Base-by-base conservation (phyloP, 1,140 invertebrate species). In the Maniola jurtina region DNA sequence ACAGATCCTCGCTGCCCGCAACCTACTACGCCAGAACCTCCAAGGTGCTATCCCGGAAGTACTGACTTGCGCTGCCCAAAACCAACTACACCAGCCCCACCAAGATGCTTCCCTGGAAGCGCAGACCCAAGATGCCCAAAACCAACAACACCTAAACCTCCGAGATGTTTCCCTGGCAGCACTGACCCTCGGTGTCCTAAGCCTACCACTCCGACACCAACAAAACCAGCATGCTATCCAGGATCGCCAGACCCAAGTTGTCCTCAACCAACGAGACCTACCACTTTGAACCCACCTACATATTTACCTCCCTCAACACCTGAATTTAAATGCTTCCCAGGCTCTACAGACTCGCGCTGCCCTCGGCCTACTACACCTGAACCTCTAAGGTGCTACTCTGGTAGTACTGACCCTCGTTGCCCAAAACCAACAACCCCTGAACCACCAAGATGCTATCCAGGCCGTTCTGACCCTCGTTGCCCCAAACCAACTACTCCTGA, bases 391-490 rank as follows among this genome's bases (percentile, higher is more conserved):
- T 92, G 91, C 64, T 89, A 73, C 64, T 89, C 90, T 5, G 91
- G 92, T 13, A 88, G 83, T 34, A 77, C 66, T 0, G 90, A 92
- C 75, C 81, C 88, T 15, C 63, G 86, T 15, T 90, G 90, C 76
- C 84, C 86, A 38, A 76, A 75, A 69, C 65, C 78, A 48, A 70
- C 80, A 15, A 82, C 80, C 10, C 65, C 70, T 5, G 68, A 61
- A 59, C 66, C 80, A 60, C 77, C 76, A n/a, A 70, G 63, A 0
- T 92, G 91, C 65, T 90, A 75, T 60, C 91, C 90, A 6, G 91
- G 92, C 11, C 83, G 76, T n/a, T 75, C 67, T 0, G 87, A 91
- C 78, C 90, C 91, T 16, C 72, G 63, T n/a, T 65, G 63, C n/a
- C 63, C 66, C 2, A 58, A 50, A 6, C 60, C 68, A n/a, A 68